These are phyloP conservation scores for Ypsolopha scabrella DNA, from an alignment of 2,888 invertebrate genomes.

Conservation along the genomic window DNA sequence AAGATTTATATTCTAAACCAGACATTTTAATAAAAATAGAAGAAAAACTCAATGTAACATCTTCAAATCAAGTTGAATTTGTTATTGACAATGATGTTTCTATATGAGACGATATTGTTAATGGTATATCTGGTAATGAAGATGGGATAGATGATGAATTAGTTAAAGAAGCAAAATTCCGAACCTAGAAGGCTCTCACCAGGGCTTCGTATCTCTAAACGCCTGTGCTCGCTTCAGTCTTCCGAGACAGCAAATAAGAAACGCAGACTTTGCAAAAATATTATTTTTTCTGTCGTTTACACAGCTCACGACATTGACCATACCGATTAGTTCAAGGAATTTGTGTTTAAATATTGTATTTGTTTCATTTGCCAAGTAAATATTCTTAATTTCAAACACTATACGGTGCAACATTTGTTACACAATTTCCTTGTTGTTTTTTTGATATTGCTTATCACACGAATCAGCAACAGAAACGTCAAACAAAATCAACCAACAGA, in stretches of 20 bases:
- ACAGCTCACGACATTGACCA: not conserved
- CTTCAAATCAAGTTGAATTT: constrained; percentile 2
- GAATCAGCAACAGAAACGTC: not conserved
- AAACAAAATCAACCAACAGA: not conserved
- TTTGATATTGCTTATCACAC: not conserved
- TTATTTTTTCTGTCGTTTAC: constrained; percentile 33
- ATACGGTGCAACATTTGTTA: not conserved
- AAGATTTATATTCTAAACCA: not conserved
- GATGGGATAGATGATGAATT: constrained; percentile 35
- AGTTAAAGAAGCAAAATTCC: constrained; percentile 62
- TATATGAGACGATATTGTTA: constrained; percentile 15
- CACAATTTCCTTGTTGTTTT: not conserved
- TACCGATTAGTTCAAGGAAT: not conserved
- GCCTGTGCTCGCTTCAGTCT: constrained; percentile 69
- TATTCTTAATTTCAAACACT: not conserved
- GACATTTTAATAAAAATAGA: constrained; percentile 5
- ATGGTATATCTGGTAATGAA: constrained; percentile 25
- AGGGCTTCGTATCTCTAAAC: constrained; percentile 70
- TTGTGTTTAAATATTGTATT: not conserved
- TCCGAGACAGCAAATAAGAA: constrained; percentile 69
- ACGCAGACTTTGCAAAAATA: constrained; percentile 67
- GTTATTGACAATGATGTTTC: constrained; percentile 5
- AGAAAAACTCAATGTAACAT: constrained; percentile 7
- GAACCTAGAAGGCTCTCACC: constrained; percentile 71
- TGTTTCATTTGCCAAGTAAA: not conserved